Evolutionary conservation across 2,113 vertebrate species (phyloP).

Genomic region (Proteles cristata): DNA sequence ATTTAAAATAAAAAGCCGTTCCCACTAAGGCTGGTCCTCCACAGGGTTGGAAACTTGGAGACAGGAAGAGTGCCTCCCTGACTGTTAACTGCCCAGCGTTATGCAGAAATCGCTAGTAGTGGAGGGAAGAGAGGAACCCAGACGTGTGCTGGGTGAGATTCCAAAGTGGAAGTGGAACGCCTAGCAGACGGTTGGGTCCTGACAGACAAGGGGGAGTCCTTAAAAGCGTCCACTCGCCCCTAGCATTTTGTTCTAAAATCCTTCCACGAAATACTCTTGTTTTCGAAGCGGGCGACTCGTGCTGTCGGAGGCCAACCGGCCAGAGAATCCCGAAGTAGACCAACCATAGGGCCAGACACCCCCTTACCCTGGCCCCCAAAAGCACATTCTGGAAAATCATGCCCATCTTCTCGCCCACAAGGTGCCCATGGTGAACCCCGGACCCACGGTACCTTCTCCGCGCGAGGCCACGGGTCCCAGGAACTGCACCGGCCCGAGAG

Average conservation of each 20-base stretch:
- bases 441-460: slow-evolving; percentile 49
- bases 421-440: not conserved
- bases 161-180: not conserved
- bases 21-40: not conserved
- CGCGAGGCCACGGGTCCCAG: not conserved
- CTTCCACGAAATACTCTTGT: not conserved
- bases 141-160: not conserved
- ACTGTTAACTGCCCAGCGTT: not conserved
- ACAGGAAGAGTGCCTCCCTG: not conserved
- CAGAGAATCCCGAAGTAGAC: not conserved
- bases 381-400: not conserved
- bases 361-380: not conserved
- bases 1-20: not conserved
- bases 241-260: not conserved
- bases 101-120: not conserved
- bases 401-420: accelerated
- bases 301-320: accelerated
- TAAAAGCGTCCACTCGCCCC: not conserved
- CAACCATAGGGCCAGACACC: accelerated
- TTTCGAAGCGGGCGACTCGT: not conserved
- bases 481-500: not conserved
- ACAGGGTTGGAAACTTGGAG: not conserved
- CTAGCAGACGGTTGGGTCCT: not conserved
- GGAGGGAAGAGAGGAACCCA: not conserved
- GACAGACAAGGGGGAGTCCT: not conserved